Percentiles rank a stretch among this genome's conserved stretches.
Conservation (phyloP, 2,113 vertebrate species). For the Raja brachyura region DNA sequence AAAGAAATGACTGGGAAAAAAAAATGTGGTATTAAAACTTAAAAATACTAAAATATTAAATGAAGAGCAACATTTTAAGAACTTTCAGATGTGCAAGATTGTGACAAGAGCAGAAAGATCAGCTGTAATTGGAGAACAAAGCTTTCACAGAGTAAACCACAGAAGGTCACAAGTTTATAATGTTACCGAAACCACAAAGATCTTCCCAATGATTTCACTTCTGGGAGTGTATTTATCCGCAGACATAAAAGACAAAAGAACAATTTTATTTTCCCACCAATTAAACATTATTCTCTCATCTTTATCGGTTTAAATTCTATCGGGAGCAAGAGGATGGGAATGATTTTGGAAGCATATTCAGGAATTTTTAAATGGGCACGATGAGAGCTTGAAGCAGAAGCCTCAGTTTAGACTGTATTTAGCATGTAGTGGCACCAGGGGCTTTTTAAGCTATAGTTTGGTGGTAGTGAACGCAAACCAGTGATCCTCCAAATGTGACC, state of each 20-base stretch:
- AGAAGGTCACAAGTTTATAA: not conserved
- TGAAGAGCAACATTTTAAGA: not conserved
- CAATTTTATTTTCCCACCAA: not conserved
- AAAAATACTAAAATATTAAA: not conserved
- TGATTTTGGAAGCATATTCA: not conserved
- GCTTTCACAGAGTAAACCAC: not conserved
- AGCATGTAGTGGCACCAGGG: too few relatives aligned
- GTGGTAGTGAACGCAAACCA: too few relatives aligned
- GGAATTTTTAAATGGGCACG: not conserved
- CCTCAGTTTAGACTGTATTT: too few relatives aligned
- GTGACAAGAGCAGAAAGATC: not conserved
- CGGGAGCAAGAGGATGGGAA: not conserved
- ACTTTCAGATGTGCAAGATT: not conserved
- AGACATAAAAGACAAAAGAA: not conserved
- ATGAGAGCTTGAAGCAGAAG: too few relatives aligned
- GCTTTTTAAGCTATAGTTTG: too few relatives aligned
- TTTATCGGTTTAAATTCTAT: not conserved
- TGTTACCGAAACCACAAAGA: not conserved
- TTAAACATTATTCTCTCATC: not conserved
- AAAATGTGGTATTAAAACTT: not conserved
- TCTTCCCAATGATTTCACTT: not conserved
- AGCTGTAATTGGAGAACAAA: not conserved
- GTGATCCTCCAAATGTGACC: not conserved
- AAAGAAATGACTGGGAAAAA: not conserved
- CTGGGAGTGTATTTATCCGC: not conserved